Conservation (phyloP, 2,888 invertebrate species). For the Tetragonisca angustula region DNA sequence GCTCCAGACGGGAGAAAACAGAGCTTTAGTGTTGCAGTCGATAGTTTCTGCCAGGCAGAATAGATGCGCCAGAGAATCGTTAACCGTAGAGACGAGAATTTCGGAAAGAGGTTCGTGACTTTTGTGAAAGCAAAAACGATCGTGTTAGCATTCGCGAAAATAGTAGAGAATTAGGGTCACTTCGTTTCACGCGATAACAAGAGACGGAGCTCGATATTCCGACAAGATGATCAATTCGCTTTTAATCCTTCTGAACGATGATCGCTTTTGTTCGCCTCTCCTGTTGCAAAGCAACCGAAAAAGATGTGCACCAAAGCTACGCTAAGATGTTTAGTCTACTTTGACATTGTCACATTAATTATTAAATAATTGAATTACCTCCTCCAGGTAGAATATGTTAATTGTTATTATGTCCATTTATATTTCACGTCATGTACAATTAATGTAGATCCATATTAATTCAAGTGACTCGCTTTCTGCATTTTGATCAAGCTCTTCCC, state of each 20-base stretch:
- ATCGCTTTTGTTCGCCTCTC: not conserved
- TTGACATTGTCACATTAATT: too few relatives aligned
- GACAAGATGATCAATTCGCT: constrained; percentile 35
- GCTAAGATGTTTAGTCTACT: not conserved
- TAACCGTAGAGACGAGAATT: constrained; percentile 6
- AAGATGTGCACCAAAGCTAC: not conserved
- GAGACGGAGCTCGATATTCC: constrained; percentile 25
- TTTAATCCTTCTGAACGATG: not conserved
- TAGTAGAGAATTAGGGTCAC: constrained; percentile 14
- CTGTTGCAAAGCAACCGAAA: not conserved
- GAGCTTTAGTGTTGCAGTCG: constrained; percentile 5
- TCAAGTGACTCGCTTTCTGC: not conserved
- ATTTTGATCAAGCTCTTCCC: not conserved
- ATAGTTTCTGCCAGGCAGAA: not conserved
- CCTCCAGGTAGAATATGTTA: too few relatives aligned
- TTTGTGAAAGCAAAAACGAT: constrained; percentile 2
- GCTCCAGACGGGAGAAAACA: not conserved
- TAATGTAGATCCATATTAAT: not conserved
- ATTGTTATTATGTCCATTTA: too few relatives aligned
- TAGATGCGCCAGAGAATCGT: constrained; percentile 4
- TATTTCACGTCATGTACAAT: too few relatives aligned
- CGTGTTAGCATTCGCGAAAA: not conserved
- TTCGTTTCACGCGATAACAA: not conserved
- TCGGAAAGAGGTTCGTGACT: too few relatives aligned
- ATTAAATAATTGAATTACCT: too few relatives aligned